Evolutionary conservation across 2,113 vertebrate species (phyloP).

Genomic region (Cyanoramphus novaezelandiae): DNA sequence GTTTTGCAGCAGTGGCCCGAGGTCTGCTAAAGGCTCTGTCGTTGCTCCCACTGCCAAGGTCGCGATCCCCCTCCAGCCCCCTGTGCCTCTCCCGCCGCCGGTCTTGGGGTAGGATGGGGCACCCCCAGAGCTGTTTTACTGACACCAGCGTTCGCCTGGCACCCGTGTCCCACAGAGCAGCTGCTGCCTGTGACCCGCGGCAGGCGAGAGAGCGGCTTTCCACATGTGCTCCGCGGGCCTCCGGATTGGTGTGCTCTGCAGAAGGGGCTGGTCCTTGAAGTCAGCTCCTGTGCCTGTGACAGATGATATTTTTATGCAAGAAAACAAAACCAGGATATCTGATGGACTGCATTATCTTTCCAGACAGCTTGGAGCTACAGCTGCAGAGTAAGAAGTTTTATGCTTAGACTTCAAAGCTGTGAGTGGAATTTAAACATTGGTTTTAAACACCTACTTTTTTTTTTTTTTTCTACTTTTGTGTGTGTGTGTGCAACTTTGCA

Average conservation of each 20-base stretch:
- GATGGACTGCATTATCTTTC: constrained; percentile 55
- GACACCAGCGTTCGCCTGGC: neutral
- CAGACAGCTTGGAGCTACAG: constrained; percentile 56
- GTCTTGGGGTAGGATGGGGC: neutral
- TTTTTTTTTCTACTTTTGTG: neutral
- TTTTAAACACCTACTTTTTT: neutral
- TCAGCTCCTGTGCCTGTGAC: constrained; percentile 57
- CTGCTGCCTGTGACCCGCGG: constrained; percentile 18
- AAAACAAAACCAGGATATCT: constrained; percentile 62
- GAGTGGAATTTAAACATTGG: constrained; percentile 54
- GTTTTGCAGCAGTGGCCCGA: neutral
- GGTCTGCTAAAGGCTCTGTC: neutral
- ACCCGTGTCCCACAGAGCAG: neutral
- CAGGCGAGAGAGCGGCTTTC: constrained; percentile 4
- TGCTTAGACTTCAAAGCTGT: constrained; percentile 62
- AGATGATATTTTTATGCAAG: constrained; percentile 56
- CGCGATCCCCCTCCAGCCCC: accelerated
- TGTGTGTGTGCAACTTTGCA: constrained; percentile 38
- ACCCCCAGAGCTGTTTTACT: neutral
- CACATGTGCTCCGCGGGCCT: constrained; percentile 46
- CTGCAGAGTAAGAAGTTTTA: constrained; percentile 62
- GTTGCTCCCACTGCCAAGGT: neutral
- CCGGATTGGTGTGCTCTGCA: constrained; percentile 50
- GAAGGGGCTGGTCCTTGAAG: constrained; percentile 55
- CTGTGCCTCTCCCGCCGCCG: accelerated